Evolutionary conservation across 2,113 vertebrate genomes (phyloP).

Genomic region (Leucopsar rothschildi): DNA sequence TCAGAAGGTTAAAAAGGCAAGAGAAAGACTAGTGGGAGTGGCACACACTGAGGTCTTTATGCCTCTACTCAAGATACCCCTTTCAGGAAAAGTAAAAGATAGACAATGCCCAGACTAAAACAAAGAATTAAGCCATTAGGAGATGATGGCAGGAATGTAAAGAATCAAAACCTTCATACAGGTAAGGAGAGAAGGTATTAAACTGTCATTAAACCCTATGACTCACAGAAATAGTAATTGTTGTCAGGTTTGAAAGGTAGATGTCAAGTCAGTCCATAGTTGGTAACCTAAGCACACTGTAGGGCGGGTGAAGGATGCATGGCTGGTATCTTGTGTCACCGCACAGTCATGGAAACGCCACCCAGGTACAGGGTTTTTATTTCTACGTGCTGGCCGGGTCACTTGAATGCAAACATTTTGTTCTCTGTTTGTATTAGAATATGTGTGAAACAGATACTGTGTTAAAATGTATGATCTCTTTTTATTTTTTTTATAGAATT

Average conservation of each 20-base stretch:
- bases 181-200: neutral
- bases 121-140: neutral
- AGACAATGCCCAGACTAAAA: neutral
- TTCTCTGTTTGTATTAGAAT: neutral
- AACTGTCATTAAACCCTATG: neutral
- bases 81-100: neutral
- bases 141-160: neutral
- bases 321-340: neutral
- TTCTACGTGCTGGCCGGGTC: accelerated
- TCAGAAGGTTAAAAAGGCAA: neutral
- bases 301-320: neutral
- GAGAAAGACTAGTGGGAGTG: neutral
- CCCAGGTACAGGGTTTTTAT: neutral
- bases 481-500: slow-evolving; percentile 78
- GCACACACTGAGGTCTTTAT: neutral
- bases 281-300: neutral
- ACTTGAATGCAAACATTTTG: neutral
- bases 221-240: neutral
- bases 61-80: neutral
- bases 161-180: neutral
- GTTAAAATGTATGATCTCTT: neutral
- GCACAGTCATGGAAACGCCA: neutral
- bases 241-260: neutral
- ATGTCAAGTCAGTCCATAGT: neutral
- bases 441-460: neutral